Percentiles rank a stretch among this genome's conserved stretches.
phyloP scores from a whole-genome alignment of 1,140 invertebrate genomes.

The Leptopilina boulardi region DNA sequence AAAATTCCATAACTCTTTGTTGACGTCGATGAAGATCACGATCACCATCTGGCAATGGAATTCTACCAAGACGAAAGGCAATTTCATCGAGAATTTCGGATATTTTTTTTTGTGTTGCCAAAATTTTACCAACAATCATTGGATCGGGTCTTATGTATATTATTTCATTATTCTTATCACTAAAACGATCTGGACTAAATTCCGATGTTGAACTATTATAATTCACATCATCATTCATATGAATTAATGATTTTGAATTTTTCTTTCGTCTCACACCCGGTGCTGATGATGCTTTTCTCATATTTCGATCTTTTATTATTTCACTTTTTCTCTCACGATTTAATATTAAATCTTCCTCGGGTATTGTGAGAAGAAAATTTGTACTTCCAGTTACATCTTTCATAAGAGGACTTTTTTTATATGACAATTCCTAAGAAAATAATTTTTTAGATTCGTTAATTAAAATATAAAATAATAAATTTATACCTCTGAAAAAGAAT shows the following conservation, averaged over 20 bases:
- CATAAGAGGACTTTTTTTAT: constrained; percentile 36
- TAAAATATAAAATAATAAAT: too few species aligned
- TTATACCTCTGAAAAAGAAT: constrained; percentile 54
- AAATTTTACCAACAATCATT: constrained; percentile 62
- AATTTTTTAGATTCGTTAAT: not conserved
- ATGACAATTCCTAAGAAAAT: not conserved
- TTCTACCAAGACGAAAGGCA: constrained; percentile 64
- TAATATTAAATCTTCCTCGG: constrained; percentile 48
- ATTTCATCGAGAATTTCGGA: constrained; percentile 69
- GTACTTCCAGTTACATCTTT: constrained; percentile 45
- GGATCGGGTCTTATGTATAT: constrained; percentile 56
- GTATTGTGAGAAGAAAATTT: constrained; percentile 58
- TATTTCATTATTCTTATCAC: constrained; percentile 29
- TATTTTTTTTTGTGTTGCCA: constrained; percentile 66
- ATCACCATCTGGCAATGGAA: constrained; percentile 71
- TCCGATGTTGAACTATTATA: constrained; percentile 64
- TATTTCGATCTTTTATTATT: constrained; percentile 35
- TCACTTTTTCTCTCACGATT: constrained; percentile 44
- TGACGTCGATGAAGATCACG: constrained; percentile 67
- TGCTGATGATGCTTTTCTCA: constrained; percentile 58
- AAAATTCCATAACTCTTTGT: constrained; percentile 69
- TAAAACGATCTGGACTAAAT: constrained; percentile 48
- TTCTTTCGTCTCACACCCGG: constrained; percentile 53
- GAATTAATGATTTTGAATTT: constrained; percentile 50
- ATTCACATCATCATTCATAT: constrained; percentile 50